Percentiles rank a stretch among this genome's conserved stretches.
These are phyloP conservation scores for Pterocles burchelli DNA, from an alignment of 2,113 vertebrate species.

Conservation along the genomic window DNA sequence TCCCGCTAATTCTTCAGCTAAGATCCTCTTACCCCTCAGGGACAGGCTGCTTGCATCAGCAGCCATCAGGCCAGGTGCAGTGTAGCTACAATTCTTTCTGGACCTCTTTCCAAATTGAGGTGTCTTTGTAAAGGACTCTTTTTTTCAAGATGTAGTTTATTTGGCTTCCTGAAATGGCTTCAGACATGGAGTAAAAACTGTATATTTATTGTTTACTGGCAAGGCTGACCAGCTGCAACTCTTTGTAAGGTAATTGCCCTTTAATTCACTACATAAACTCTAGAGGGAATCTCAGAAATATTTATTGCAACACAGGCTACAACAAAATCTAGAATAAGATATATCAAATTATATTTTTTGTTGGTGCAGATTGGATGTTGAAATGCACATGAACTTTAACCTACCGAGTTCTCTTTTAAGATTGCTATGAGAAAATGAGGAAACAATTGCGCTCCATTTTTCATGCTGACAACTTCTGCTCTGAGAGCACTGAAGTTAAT, in stretches of 20 bases:
- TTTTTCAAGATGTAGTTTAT: not conserved
- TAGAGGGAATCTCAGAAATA: not conserved
- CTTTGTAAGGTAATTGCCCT: conserved; percentile 12
- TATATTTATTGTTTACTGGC: not conserved
- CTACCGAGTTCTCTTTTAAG: not conserved
- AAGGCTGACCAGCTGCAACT: not conserved
- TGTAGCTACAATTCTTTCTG: not conserved
- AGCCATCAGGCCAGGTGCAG: too few relatives aligned
- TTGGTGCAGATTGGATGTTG: not conserved
- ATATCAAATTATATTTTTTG: not conserved
- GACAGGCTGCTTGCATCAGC: too few relatives aligned
- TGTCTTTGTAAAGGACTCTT: not conserved
- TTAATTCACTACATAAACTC: not conserved
- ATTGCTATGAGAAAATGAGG: not conserved
- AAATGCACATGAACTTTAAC: not conserved
- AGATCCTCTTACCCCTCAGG: too few relatives aligned
- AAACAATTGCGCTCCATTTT: not conserved
- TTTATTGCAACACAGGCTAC: not conserved
- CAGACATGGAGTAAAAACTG: not conserved
- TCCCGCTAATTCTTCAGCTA: too few relatives aligned
- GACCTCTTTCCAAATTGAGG: not conserved
- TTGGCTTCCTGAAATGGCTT: conserved; percentile 5
- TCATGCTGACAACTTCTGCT: not conserved
- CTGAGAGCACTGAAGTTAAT: not conserved
- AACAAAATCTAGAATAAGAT: not conserved